Base-by-base conservation (phyloP, 2,797 vertebrate genomes). In the Calcarius lapponicus region DNA sequence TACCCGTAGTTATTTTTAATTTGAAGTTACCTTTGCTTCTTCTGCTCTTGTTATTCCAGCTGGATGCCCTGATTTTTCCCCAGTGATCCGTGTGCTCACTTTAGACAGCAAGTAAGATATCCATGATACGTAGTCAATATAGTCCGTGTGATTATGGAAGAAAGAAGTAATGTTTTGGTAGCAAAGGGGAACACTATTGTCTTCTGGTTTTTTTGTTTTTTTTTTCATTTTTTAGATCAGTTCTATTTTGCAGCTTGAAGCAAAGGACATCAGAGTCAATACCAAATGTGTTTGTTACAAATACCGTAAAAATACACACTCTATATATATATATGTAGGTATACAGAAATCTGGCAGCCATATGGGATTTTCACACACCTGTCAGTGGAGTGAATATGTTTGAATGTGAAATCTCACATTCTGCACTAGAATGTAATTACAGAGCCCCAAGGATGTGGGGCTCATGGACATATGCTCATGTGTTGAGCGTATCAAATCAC, bases 291-390 rank as follows among this genome's bases (percentile, higher is more conserved):
- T 92, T 86, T 80, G 78, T 80, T 94, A 95, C 70, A 93, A 95
- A 81, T 82, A 60, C 53, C 57, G 93, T 86, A 88, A 95, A 95
- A 96, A 95, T 81, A 81, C 13, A 9, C 54, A 25, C 29, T 85
- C 36, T 75, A 26, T 78, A 50, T 65, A n/a, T 65, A n/a, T 64
- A 24, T 66, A 67, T 60, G 42, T 86, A 94, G 86, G 66, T 88
- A 93, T 62, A 81, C 67, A 81, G 50, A 90, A 93, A 91, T 92
- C 57, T 94, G 95, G 86, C 78, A 95, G 64, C 86, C 95, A 73
- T 91, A 92, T 88, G 78, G 93, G 80, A 64, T 86, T 94, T 93
- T 95, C 88, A 82, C 88, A 90, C 88, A 96, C 88, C 93, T 94
- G 92, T 80, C 96, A 93, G 57, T n/a, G 72, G 72, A 94, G 36